A percentile compares a stretch with the other conserved stretches of the same genome.
These are phyloP conservation scores for Porites evermanni DNA, from an alignment of 92 coral and sea anemone species.

Conservation along the genomic window DNA sequence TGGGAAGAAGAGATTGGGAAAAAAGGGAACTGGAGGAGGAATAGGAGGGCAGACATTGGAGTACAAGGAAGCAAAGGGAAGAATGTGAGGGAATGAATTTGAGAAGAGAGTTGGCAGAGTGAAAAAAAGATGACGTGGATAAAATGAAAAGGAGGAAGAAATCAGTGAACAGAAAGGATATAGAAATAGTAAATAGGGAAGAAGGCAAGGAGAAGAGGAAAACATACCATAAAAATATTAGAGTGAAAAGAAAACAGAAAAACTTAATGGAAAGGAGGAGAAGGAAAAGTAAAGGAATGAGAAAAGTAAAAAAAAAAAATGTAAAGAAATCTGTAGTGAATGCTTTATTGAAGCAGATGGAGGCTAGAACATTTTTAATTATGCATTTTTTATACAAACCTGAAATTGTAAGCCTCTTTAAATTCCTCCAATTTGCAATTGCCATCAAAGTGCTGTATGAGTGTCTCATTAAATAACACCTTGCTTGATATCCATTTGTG, in stretches of 20 bases:
- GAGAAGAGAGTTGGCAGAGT: background rate
- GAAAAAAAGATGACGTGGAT: background rate
- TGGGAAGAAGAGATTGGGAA: background rate
- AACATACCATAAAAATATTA: too few relatives aligned
- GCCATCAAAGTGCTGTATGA: constrained; percentile 14
- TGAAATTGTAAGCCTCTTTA: constrained; percentile 68
- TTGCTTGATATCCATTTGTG: background rate
- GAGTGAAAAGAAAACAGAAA: background rate
- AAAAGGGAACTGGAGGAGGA: background rate
- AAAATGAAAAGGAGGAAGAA: background rate
- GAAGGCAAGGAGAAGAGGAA: background rate
- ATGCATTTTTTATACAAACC: constrained; percentile 16
- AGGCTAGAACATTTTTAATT: background rate
- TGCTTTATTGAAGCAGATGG: background rate
- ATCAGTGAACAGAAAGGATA: background rate
- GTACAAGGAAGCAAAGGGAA: too few relatives aligned
- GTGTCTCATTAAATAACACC: background rate
- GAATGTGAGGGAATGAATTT: too few relatives aligned
- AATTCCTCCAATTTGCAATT: constrained; percentile 49
- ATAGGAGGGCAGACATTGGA: too few relatives aligned
- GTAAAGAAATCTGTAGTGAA: too few relatives aligned
- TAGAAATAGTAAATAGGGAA: background rate
- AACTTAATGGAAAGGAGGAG: background rate
- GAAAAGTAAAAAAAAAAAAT: background rate
- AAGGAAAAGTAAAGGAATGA: background rate